Evolutionary conservation across 2,113 vertebrate species (phyloP), one percentile per base, ranked within the genome.

Genomic region (Propithecus coquereli): DNA sequence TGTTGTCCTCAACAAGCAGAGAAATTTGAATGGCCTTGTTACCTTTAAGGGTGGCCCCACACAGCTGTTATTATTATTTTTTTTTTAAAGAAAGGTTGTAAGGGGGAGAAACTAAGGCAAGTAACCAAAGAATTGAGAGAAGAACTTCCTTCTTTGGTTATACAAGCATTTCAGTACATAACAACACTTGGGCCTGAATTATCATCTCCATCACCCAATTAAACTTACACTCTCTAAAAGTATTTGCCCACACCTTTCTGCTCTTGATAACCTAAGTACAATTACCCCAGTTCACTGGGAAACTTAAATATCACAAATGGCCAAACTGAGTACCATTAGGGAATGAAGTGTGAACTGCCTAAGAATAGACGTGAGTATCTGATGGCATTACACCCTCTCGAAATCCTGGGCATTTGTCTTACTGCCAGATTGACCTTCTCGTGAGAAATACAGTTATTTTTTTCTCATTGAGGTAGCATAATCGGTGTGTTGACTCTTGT

Each of bases 401-500:
- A 88, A 93, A 94, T 70, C 84, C 37, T 6, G 8, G 30, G 32
- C 76, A 94, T 96, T 97, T 96, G 45, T 96, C 93, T 97, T 94
- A 27, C 37, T 96, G 97, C 94, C 91, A 96, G 71, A 79, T 45
- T 97, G 77, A 94, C 40, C 81, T 95, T 96, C 93, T 97, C 84
- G 68, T 95, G 95, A 96, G 95, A 95, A 97, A 96, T 90, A 80
- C 4, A 1, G 65, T 95, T 96, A 92, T 90, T 96, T 98, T 94
- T 91, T 71, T 97, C 80, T 82, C 84, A 87, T 70, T 82, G 94
- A 95, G 57, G 65, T 70, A 59, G 84, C 87, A 95, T 94, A 90
- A 97, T 97, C 80, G 2, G 70, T 92, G 23, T 95, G 83, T 97
- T 96, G 94, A 95, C 94, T 97, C 83, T 96, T 94, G 89, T 96